A percentile compares a stretch with the other conserved stretches of the same genome.
Evolutionary conservation across 1,140 invertebrate species (phyloP).

Genomic region (Thereuonema tuberculata): DNA sequence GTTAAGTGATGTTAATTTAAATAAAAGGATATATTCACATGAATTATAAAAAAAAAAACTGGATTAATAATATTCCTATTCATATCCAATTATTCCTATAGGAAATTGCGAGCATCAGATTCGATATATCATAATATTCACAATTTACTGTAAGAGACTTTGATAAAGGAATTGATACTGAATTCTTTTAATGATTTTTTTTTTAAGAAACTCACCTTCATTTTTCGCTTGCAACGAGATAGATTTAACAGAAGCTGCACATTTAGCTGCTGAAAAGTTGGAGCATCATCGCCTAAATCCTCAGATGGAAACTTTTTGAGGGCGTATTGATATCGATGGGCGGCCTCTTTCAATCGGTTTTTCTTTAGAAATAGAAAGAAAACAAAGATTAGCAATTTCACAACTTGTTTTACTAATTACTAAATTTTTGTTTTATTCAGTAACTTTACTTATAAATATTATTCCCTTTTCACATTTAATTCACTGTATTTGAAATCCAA

Average conservation of each 20-base stretch:
- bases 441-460: no score
- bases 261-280: constrained; percentile 66
- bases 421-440: neutral
- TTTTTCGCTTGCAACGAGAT: constrained; percentile 80
- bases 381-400: neutral
- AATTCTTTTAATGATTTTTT: no score
- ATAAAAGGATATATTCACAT: neutral
- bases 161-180: no score
- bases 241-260: constrained; percentile 80
- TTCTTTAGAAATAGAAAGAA: constrained; percentile 37
- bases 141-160: no score
- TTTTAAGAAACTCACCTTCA: constrained; percentile 56
- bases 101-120: no score
- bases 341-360: constrained; percentile 75
- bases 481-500: no score
- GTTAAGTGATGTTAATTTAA: neutral
- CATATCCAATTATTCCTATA: neutral
- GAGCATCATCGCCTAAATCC: constrained; percentile 31
- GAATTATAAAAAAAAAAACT: neutral
- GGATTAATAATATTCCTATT: neutral
- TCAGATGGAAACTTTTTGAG: constrained; percentile 69
- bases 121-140: no score
- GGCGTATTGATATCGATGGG: constrained; percentile 88
- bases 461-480: no score
- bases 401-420: neutral